Conservation (phyloP, 2,888 invertebrate genomes). For the Aphidius colemani region DNA sequence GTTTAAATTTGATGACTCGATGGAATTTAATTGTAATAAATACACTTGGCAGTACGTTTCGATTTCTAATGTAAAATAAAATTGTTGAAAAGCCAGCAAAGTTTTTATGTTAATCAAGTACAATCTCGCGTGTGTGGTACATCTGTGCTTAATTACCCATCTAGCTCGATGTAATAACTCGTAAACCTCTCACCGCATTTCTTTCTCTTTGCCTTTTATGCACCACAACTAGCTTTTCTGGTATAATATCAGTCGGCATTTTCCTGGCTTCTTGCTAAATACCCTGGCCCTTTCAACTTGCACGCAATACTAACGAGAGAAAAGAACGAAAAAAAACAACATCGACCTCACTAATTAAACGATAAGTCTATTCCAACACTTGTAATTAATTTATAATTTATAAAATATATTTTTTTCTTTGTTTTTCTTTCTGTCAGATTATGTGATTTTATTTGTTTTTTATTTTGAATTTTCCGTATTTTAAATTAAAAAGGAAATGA, state of each 20-base stretch:
- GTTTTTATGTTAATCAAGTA: too few species aligned
- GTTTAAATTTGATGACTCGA: too few species aligned
- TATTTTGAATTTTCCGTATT: conserved; percentile 20
- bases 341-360: not conserved
- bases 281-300: too few species aligned
- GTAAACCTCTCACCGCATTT: conserved; percentile 3
- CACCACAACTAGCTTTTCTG: not conserved
- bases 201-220: not conserved
- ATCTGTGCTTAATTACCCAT: conserved; percentile 14
- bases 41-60: too few species aligned
- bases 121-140: not conserved
- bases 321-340: not conserved
- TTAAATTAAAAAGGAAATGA: conserved; percentile 21
- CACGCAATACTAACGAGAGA: not conserved
- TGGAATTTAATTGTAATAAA: too few species aligned
- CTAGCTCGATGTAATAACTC: conserved; percentile 6
- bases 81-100: too few species aligned
- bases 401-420: too few species aligned
- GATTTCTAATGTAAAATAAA: too few species aligned
- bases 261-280: not conserved
- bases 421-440: not conserved
- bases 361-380: not conserved
- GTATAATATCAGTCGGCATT: not conserved
- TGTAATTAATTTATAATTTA: too few species aligned
- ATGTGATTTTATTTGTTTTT: too few species aligned